Evolutionary conservation across 2,888 invertebrate genomes (phyloP), one percentile per base, ranked within the genome.

Genomic region (Cistogaster globosa): DNA sequence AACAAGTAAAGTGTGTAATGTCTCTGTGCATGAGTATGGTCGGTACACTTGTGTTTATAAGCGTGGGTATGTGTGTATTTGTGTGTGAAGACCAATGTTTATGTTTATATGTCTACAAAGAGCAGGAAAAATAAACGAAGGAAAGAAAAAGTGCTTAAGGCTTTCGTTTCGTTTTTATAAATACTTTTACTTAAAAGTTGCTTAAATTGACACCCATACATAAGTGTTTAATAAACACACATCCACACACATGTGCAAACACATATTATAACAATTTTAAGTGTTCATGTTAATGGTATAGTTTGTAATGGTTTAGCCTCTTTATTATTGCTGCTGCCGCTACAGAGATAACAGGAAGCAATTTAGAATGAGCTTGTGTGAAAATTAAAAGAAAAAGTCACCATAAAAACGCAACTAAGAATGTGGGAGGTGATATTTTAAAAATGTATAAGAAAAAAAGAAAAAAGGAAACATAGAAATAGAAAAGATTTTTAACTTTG

Each of bases 281-380:
- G 55, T 55, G 75, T 62, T 75, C 48, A 22, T 79, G 79, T 72
- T 79, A 65, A 79, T 79, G 68, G 55, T 68, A 75, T 68, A 74
- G 42, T 71, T 42, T 63, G 63, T 79, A 58, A 69, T 53, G 78
- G 65, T 63, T 42, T 74, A 16, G 32, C 42, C 53, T 65, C 53
- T 76, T 71, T 80, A 68, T 74, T 58, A 8, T 48, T 65, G 51
- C 32, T 63, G 63, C 48, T 63, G 72, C 45, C 53, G 60, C n/a
- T 67, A 58, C 71, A 67, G 45, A 68, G 79, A 84, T 84, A 84
- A 72, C 84, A 76, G 80, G 80, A 84, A 80, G 84, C 69, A 84
- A 84, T 76, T 84, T 79, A 51, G 67, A 76, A 18, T 67, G 76
- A 60, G 60, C 51, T 63, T 74, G 72, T 42, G 42, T 18, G 22